These are phyloP conservation scores for Actinia tenebrosa DNA, from an alignment of 64 coral and sea anemone genomes.

Conservation along the genomic window DNA sequence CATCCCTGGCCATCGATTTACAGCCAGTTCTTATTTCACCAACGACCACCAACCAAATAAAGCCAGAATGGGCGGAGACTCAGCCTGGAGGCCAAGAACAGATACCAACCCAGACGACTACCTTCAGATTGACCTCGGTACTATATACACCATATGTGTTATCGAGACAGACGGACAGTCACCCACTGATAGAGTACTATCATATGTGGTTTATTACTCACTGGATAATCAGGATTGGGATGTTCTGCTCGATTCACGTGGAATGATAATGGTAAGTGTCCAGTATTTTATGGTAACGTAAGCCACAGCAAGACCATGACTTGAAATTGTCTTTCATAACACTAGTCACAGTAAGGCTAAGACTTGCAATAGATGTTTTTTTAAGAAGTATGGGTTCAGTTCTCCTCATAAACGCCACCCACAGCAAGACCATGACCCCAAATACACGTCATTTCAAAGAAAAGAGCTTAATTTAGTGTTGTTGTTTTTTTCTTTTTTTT, in stretches of 20 bases:
- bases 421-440: too few species aligned
- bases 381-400: too few species aligned
- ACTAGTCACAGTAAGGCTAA: too few species aligned
- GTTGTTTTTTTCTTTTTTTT: too few species aligned
- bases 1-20: background rate
- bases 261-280: background rate
- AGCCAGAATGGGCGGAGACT: background rate
- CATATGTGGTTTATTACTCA: background rate
- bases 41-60: background rate
- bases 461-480: too few species aligned
- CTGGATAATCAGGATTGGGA: background rate
- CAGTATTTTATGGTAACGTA: background rate
- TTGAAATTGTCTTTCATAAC: too few species aligned
- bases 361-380: too few species aligned
- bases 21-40: background rate
- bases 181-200: background rate
- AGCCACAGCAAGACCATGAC: background rate
- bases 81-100: background rate
- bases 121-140: conserved; percentile 12
- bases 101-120: background rate
- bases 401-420: too few species aligned
- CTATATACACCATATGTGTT: background rate
- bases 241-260: background rate
- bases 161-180: background rate
- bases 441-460: too few species aligned